Evolutionary conservation across 2,888 invertebrate genomes (phyloP), one percentile per base, ranked within the genome.

Genomic region (Yponomeuta sedellus): DNA sequence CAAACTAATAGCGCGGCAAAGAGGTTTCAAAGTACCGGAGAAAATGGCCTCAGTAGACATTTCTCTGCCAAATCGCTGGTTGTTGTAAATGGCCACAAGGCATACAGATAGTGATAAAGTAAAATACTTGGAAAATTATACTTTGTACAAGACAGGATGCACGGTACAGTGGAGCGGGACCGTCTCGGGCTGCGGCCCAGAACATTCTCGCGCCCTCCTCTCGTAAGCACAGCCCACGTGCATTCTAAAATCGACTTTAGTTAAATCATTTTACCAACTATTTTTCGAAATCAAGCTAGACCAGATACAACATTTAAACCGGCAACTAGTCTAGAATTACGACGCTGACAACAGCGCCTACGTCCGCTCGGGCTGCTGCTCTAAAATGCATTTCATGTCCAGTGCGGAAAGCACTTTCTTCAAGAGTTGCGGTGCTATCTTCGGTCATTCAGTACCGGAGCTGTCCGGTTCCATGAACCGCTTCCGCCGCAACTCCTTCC

Each of bases 401-500:
- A 59, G 6, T 4, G 2, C 6, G 65, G 70, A 80, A 70, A 75
- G 75, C 69, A 72, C 62, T 62, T 66, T 73, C 73, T 79, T 39
- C 61, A 11, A 34, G 28, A 58, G 16, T 3, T 19, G 16, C 1
- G 5, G 59, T 58, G 66, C 70, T 70, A 71, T 61, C 71, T 73
- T 71, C 67, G 64, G 77, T 67, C 75, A n/a, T 85, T 83, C 72
- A 72, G 66, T 71, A 10, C 16, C 6, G 2, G 64, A 16, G 2
- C 39, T 34, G 67, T 71, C 73, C 72, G 75, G 80, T 87, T 88
- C 82, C 81, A 86, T 87, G 88, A 86, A 89, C 88, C 85, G 90
- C 89, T 91, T 90, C 90, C 90, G 90, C 84, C 83, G 86, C 76
- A 75, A 80, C 85, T 87, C 83, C 87, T 90, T 90, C 90, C 90